Conservation (phyloP, 2,888 invertebrate genomes). For the Trichogramma dendrolimi region DNA sequence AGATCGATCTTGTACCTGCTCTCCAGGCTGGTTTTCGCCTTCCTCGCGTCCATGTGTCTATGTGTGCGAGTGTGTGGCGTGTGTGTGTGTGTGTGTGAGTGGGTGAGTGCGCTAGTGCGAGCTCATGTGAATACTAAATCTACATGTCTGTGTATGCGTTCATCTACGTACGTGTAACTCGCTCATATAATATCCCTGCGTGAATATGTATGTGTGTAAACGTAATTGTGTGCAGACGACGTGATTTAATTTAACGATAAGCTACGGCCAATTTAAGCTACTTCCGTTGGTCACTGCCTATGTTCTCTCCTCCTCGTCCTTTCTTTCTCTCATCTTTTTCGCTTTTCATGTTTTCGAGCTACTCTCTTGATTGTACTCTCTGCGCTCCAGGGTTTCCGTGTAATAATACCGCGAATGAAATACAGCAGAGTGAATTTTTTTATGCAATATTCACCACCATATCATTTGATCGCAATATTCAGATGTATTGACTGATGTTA, state of each 20-base stretch:
- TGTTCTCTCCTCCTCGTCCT: background rate
- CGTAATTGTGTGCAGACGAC: background rate
- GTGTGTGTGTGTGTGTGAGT: background rate
- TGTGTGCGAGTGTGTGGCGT: background rate
- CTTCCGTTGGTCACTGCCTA: constrained; percentile 3
- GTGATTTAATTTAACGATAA: constrained; percentile 28
- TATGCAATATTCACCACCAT: too few species aligned
- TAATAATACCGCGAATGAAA: too few species aligned
- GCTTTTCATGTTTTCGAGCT: background rate
- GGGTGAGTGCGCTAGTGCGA: too few species aligned
- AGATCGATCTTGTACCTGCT: constrained; percentile 16
- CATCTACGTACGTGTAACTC: too few species aligned
- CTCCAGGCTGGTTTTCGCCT: too few species aligned
- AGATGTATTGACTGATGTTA: background rate
- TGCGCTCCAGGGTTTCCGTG: too few species aligned
- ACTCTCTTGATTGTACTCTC: background rate
- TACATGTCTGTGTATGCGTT: too few species aligned
- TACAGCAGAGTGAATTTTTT: too few species aligned
- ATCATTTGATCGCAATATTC: too few species aligned
- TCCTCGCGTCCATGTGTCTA: too few species aligned
- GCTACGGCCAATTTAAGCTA: constrained; percentile 23
- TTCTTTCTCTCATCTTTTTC: background rate
- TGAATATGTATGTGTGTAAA: background rate
- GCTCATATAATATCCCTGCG: too few species aligned
- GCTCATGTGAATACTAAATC: too few species aligned